Conservation (phyloP, 2,888 invertebrate species). For the Polyploca ridens region DNA sequence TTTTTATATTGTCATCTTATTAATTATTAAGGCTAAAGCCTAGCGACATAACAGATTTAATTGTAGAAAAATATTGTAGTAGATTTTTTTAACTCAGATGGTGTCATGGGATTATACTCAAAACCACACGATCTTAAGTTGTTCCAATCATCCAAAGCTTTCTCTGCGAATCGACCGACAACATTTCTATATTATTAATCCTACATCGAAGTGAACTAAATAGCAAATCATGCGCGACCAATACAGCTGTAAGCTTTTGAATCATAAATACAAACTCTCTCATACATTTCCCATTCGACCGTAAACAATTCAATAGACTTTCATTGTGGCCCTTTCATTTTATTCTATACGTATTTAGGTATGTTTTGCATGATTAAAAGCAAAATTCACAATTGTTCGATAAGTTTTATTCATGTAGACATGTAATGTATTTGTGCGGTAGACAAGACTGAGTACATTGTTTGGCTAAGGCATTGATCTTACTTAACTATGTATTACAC, state of each 20-base stretch:
- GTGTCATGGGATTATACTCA: no score
- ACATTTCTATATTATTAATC: conserved; percentile 9
- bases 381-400: neutral
- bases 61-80: neutral
- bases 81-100: no score
- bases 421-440: neutral
- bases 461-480: no score
- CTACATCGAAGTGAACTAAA: conserved; percentile 22
- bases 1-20: no score
- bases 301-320: conserved; percentile 35
- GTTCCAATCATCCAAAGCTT: neutral
- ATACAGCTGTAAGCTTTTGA: conserved; percentile 17
- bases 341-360: conserved; percentile 20
- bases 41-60: neutral
- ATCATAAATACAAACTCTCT: conserved; percentile 31
- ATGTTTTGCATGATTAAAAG: conserved; percentile 32
- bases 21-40: no score
- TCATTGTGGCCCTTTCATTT: conserved; percentile 34
- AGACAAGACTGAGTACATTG: neutral
- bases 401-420: neutral
- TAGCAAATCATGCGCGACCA: conserved; percentile 34
- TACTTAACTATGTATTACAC: no score
- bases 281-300: conserved; percentile 35
- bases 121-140: neutral
- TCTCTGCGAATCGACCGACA: neutral